These are phyloP conservation scores for Machimus rusticus DNA, from an alignment of 2,888 invertebrate species.

Conservation along the genomic window DNA sequence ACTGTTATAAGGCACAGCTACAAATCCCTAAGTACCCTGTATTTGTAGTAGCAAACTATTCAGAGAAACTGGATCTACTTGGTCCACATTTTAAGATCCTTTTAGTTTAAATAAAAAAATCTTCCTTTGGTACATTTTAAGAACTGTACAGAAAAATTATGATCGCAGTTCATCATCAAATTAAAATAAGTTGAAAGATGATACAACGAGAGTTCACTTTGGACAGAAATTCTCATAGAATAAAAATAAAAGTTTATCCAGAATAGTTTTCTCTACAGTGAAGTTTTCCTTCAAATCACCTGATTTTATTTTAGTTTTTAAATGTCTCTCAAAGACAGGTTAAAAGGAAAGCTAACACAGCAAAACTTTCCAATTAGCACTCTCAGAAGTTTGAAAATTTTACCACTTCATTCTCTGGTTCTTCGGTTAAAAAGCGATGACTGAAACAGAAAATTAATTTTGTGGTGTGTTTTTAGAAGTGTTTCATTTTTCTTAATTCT, in stretches of 20 bases:
- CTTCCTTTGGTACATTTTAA: background rate
- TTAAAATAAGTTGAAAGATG: background rate
- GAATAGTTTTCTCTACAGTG: background rate
- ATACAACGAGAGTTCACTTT: background rate
- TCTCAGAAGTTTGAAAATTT: background rate
- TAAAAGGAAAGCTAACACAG: background rate
- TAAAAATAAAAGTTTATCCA: background rate
- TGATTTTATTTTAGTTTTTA: background rate
- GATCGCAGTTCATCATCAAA: background rate
- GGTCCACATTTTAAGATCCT: background rate
- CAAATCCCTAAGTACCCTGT: background rate
- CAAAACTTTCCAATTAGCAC: background rate
- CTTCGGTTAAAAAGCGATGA: background rate
- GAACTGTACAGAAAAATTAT: background rate
- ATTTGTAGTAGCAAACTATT: background rate
- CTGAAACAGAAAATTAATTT: background rate
- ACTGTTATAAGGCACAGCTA: too few relatives aligned
- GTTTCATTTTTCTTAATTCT: too few relatives aligned
- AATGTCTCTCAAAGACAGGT: background rate
- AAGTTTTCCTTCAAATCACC: background rate
- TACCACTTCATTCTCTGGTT: background rate
- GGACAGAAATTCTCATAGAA: background rate
- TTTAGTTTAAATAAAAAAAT: background rate
- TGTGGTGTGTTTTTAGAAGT: background rate
- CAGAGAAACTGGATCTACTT: background rate